Evolutionary conservation across 2,888 invertebrate species (phyloP).

Genomic region (Elaeidobius kamerunicus): DNA sequence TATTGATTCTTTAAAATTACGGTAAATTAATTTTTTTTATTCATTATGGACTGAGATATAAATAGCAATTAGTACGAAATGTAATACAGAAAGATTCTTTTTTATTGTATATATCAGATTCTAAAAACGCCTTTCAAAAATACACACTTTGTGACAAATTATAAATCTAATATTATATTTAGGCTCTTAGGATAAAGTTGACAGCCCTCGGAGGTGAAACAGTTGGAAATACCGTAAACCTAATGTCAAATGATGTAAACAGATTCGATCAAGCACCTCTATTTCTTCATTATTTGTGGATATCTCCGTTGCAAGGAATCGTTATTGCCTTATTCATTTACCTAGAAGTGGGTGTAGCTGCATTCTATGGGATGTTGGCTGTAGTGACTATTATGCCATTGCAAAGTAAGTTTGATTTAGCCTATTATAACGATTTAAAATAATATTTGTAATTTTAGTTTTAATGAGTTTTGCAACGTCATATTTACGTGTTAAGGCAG

Average conservation of each 20-base stretch:
- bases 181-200: conserved; percentile 72
- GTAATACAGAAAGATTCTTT: too few relatives aligned
- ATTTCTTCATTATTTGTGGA: conserved; percentile 70
- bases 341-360: conserved; percentile 48
- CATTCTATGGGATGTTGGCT: conserved; percentile 52
- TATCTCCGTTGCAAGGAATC: conserved; percentile 64
- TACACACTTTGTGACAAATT: too few relatives aligned
- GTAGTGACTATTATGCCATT: conserved; percentile 61
- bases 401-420: conserved; percentile 49
- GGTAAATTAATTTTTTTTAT: too few relatives aligned
- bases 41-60: too few relatives aligned
- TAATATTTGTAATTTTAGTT: too few relatives aligned
- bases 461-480: conserved; percentile 55
- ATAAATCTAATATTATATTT: conserved; percentile 29
- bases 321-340: conserved; percentile 59
- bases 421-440: not conserved
- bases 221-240: conserved; percentile 60
- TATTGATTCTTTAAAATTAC: too few relatives aligned
- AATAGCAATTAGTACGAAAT: too few relatives aligned
- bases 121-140: too few relatives aligned
- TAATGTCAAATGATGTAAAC: conserved; percentile 74
- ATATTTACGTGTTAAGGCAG: conserved; percentile 58
- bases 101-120: too few relatives aligned
- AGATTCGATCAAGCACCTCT: conserved; percentile 67
- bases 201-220: conserved; percentile 67